phyloP scores from a whole-genome alignment of 1,140 invertebrate species.

The Temnothorax nylanderi region DNA sequence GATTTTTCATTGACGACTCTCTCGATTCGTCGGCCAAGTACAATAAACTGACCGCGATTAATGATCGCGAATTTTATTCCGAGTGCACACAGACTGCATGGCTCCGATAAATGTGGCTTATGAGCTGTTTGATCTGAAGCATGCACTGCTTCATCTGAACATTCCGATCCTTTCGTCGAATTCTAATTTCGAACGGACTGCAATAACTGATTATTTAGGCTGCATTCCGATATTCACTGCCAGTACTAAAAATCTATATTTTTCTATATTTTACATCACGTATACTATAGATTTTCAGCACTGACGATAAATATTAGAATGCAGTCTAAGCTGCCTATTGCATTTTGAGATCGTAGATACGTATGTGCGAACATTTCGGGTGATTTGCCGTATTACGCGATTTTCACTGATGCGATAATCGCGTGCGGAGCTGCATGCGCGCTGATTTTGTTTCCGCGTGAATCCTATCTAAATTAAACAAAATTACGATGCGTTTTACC shows the following conservation, averaged over 20 bases:
- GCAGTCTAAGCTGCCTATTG: neutral
- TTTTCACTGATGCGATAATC: slow-evolving; percentile 28
- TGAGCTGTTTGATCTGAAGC: slow-evolving; percentile 8
- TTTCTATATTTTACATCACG: too few relatives aligned
- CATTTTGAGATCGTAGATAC: neutral
- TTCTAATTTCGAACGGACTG: slow-evolving; percentile 36
- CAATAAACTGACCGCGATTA: slow-evolving; percentile 55
- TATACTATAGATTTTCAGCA: too few relatives aligned
- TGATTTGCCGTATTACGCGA: slow-evolving; percentile 17
- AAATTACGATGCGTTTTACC: slow-evolving; percentile 6
- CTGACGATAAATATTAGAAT: too few relatives aligned
- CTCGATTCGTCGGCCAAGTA: slow-evolving; percentile 54
- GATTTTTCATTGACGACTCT: slow-evolving; percentile 29
- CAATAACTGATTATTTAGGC: neutral
- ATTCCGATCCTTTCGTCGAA: slow-evolving; percentile 11
- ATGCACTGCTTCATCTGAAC: slow-evolving; percentile 10
- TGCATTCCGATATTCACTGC: too few relatives aligned
- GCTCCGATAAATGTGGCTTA: neutral
- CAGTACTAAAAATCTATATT: too few relatives aligned
- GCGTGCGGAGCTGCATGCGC: neutral
- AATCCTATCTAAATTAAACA: neutral
- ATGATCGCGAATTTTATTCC: slow-evolving; percentile 17
- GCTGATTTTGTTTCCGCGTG: slow-evolving; percentile 12
- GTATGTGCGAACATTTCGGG: neutral
- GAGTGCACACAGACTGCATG: neutral